These are phyloP conservation scores for Macrotus californicus DNA, from an alignment of 2,113 vertebrate species.

Conservation along the genomic window DNA sequence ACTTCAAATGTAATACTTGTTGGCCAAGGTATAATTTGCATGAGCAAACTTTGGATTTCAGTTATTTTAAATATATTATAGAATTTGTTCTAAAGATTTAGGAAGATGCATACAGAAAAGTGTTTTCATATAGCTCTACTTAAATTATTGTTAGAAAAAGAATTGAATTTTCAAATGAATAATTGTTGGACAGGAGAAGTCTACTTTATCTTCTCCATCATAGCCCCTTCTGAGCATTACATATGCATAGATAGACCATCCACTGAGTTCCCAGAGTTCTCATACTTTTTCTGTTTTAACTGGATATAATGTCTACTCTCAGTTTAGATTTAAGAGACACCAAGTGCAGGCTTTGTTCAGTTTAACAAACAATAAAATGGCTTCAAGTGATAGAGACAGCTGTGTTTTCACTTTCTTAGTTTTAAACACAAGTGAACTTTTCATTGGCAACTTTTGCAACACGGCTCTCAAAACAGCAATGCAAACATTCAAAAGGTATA, in stretches of 20 bases:
- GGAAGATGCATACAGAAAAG: slow-evolving; percentile 17
- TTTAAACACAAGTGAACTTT: background rate
- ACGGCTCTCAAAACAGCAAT: background rate
- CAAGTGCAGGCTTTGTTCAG: slow-evolving; percentile 1
- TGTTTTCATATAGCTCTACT: background rate
- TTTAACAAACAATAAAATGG: slow-evolving; percentile 1
- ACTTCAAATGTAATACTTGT: background rate
- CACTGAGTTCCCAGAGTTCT: background rate
- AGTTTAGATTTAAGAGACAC: background rate
- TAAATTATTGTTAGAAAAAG: background rate
- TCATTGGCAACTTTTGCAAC: background rate
- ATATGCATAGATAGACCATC: background rate
- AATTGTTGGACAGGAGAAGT: background rate
- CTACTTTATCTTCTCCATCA: background rate
- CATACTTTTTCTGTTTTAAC: background rate
- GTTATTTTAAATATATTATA: slow-evolving; percentile 21
- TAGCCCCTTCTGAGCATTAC: background rate
- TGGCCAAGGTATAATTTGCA: slow-evolving; percentile 9
- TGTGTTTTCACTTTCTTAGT: background rate
- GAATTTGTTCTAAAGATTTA: background rate
- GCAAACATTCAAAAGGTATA: background rate
- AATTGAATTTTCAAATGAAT: background rate
- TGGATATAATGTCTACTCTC: background rate
- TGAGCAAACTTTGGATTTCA: background rate
- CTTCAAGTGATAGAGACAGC: background rate